These are phyloP conservation scores for Monomorium pharaonis DNA, from an alignment of 1,140 invertebrate genomes.

Conservation along the genomic window DNA sequence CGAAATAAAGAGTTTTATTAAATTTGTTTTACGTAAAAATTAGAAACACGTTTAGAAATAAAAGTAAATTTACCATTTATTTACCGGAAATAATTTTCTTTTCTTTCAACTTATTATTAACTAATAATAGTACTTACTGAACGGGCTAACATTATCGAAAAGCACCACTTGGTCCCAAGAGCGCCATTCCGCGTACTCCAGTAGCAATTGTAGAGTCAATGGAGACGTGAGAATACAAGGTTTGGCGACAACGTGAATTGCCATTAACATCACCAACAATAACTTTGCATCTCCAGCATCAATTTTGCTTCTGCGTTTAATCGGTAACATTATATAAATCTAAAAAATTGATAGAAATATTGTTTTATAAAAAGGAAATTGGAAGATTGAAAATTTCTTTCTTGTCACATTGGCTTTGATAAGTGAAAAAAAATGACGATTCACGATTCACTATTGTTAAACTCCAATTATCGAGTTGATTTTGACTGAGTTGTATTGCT, in stretches of 20 bases:
- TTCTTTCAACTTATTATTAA: background rate
- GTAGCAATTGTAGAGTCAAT: slow-evolving; percentile 79
- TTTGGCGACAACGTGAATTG: background rate
- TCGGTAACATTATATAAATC: background rate
- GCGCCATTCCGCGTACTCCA: slow-evolving; percentile 84
- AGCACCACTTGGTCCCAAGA: slow-evolving; percentile 85
- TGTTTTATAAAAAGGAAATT: slow-evolving; percentile 1
- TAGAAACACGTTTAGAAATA: background rate
- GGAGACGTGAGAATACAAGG: slow-evolving; percentile 73
- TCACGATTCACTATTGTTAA: background rate
- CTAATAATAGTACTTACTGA: slow-evolving; percentile 61
- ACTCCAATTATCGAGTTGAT: background rate
- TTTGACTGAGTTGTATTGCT: background rate
- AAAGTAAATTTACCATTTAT: background rate
- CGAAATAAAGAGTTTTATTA: too few relatives aligned
- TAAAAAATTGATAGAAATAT: background rate
- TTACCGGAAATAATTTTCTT: background rate
- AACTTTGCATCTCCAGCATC: slow-evolving; percentile 23
- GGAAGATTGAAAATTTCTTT: background rate
- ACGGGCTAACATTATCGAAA: slow-evolving; percentile 72
- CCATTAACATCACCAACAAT: slow-evolving; percentile 6
- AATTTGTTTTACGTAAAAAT: background rate
- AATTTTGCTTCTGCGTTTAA: slow-evolving; percentile 17
- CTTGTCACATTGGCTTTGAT: background rate
- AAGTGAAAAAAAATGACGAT: background rate